A percentile compares a stretch with the other conserved stretches of the same genome.
phyloP scores from a whole-genome alignment of 1,140 invertebrate genomes.

The Aphaenogaster ashmeadi region DNA sequence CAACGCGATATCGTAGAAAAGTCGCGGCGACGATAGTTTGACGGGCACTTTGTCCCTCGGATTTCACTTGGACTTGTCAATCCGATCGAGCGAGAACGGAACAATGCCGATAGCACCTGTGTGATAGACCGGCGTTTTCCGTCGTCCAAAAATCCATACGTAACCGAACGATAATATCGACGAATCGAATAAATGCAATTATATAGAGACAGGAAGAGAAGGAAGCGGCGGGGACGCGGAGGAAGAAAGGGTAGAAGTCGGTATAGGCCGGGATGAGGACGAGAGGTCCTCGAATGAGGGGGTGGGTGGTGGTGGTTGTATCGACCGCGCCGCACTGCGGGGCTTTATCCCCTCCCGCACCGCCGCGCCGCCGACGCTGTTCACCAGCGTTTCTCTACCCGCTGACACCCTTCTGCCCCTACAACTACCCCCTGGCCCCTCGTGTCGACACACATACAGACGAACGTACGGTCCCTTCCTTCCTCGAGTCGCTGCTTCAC shows the following conservation, averaged over 20 bases:
- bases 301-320: conserved; percentile 81
- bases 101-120: neutral
- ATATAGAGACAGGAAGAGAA: neutral
- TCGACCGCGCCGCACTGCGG: conserved; percentile 87
- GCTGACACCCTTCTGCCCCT: conserved; percentile 23
- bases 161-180: neutral
- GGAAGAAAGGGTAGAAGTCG: conserved; percentile 45
- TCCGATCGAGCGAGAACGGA: neutral
- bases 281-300: conserved; percentile 69
- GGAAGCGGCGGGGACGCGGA: conserved; percentile 1
- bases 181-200: conserved; percentile 10
- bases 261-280: conserved; percentile 48
- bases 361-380: conserved; percentile 38
- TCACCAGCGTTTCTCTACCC: conserved; percentile 22
- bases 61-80: neutral
- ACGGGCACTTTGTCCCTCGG: neutral
- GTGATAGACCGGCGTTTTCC: neutral
- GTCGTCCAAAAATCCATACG: neutral
- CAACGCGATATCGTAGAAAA: neutral
- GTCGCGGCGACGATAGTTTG: neutral
- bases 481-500: conserved; percentile 2
- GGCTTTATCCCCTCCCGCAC: conserved; percentile 85
- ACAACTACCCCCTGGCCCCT: conserved; percentile 13
- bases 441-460: neutral
- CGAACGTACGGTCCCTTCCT: conserved; percentile 1